A percentile compares a stretch with the other conserved stretches of the same genome.
Evolutionary conservation across 2,113 vertebrate genomes (phyloP).

Genomic region (Miniopterus natalensis): DNA sequence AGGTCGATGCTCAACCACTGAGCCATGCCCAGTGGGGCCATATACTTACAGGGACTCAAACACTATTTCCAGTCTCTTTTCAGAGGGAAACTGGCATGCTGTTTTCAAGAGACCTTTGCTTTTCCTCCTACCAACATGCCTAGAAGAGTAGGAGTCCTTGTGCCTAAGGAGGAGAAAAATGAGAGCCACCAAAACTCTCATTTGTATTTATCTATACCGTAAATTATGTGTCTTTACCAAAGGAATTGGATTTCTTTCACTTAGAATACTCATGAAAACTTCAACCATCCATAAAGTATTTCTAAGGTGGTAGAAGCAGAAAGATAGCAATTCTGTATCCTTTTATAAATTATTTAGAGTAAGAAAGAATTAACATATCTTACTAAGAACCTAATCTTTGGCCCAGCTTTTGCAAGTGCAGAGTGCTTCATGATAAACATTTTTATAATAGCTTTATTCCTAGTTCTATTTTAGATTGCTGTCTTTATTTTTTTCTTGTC

Average conservation of each 20-base stretch:
- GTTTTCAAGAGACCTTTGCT: constrained; percentile 59
- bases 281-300: not conserved
- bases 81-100: constrained; percentile 20
- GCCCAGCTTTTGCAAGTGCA: not conserved
- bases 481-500: not conserved
- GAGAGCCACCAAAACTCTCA: not conserved
- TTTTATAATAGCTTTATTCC: not conserved
- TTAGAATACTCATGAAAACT: not conserved
- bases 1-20: too few species aligned
- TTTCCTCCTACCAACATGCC: constrained; percentile 57
- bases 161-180: not conserved
- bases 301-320: not conserved
- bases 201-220: not conserved
- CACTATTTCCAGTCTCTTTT: constrained; percentile 27
- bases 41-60: constrained; percentile 49
- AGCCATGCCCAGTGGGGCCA: too few species aligned
- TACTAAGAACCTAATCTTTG: not conserved
- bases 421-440: not conserved
- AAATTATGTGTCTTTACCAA: not conserved
- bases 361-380: not conserved
- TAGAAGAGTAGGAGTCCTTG: constrained; percentile 59
- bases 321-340: not conserved
- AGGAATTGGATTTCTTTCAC: not conserved
- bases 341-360: not conserved
- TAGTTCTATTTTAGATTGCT: constrained; percentile 1